phyloP scores from a whole-genome alignment of 2,113 vertebrate genomes.

The Indri indri region DNA sequence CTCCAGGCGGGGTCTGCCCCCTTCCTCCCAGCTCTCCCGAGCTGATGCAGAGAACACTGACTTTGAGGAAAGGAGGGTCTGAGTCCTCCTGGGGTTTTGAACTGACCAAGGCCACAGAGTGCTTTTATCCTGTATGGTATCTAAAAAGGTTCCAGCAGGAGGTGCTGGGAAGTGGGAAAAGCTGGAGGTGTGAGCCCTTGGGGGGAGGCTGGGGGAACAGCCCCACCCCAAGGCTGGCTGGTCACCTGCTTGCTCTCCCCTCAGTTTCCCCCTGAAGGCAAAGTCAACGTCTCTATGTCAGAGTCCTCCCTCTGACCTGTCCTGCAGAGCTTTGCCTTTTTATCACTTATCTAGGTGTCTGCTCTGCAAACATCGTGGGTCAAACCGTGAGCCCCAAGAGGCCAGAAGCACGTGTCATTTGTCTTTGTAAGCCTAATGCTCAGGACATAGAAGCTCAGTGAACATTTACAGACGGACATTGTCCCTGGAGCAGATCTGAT shows the following conservation, averaged over 20 bases:
- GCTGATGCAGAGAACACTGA: not conserved
- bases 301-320: not conserved
- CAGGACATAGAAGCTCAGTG: not conserved
- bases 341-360: not conserved
- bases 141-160: not conserved
- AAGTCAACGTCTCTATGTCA: fast-evolving
- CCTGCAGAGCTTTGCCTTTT: not conserved
- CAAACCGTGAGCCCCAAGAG: not conserved
- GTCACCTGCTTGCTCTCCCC: too few relatives aligned
- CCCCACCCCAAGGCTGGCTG: too few relatives aligned
- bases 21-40: not conserved
- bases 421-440: not conserved
- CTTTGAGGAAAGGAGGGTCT: not conserved
- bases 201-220: not conserved
- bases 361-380: not conserved
- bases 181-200: not conserved
- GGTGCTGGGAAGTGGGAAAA: not conserved
- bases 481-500: not conserved
- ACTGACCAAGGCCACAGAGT: not conserved
- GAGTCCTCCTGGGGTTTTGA: not conserved
- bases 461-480: fast-evolving
- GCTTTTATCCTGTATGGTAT: not conserved
- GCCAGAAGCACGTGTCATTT: fast-evolving
- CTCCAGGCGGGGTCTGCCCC: fast-evolving
- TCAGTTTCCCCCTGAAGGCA: not conserved